Conservation (phyloP, 2,888 invertebrate genomes). For the Cheilosia vulpina region DNA sequence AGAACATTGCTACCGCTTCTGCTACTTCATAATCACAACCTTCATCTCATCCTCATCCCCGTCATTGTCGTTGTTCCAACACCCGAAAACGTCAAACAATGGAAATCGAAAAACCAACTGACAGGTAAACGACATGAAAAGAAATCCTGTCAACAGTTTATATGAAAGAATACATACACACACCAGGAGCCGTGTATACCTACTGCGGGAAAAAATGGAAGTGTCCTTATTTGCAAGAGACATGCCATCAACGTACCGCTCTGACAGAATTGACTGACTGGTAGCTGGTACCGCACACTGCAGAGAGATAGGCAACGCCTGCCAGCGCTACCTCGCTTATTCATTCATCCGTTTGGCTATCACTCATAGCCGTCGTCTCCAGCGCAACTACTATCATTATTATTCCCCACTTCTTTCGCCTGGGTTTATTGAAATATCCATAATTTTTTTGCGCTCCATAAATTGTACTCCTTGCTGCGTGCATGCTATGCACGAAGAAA, state of each 20-base stretch:
- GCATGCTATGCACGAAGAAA: slow-evolving; percentile 54
- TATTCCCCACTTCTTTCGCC: slow-evolving; percentile 55
- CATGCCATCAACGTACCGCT: slow-evolving; percentile 39
- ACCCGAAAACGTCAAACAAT: slow-evolving; percentile 57
- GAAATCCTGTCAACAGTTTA: slow-evolving; percentile 54
- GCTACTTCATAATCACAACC: slow-evolving; percentile 56
- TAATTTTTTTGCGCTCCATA: slow-evolving; percentile 25
- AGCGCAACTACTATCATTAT: slow-evolving; percentile 60
- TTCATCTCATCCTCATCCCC: slow-evolving; percentile 10
- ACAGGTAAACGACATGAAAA: slow-evolving; percentile 61
- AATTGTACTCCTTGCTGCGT: slow-evolving; percentile 14
- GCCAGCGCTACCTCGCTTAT: slow-evolving; percentile 46
- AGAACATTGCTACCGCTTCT: slow-evolving; percentile 60
- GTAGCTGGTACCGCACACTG: slow-evolving; percentile 38
- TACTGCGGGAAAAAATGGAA: slow-evolving; percentile 19
- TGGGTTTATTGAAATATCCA: slow-evolving; percentile 57
- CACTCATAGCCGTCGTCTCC: slow-evolving; percentile 59
- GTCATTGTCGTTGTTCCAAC: slow-evolving; percentile 21
- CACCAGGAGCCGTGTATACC: not conserved
- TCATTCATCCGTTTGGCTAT: slow-evolving; percentile 57
- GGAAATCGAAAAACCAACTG: slow-evolving; percentile 58
- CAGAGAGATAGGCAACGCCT: slow-evolving; percentile 49
- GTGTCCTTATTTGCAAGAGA: slow-evolving; percentile 61
- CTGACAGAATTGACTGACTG: slow-evolving; percentile 64
- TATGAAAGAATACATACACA: slow-evolving; percentile 40